Base-by-base conservation (phyloP, 2,113 vertebrate genomes). In the Prinia subflava region DNA sequence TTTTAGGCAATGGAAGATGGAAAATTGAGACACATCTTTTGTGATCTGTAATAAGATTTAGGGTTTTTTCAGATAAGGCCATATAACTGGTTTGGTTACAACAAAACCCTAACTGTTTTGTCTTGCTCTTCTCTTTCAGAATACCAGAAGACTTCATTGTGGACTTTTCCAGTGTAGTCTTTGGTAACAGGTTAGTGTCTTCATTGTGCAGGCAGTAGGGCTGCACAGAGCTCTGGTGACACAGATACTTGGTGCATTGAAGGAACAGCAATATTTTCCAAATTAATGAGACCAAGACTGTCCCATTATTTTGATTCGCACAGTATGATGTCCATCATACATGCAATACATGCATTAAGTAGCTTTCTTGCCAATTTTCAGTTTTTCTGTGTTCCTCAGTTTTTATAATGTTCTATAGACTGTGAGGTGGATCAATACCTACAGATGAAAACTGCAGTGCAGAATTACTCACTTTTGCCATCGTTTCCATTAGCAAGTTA, bases 111-210 rank as follows among this genome's bases (percentile, higher is more conserved):
- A 88, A 71, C 50, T 65, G 9, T 73, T 92, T 92, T 80, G 15
- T 87, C 27, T 79, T 56, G 30, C n/a, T 63, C 64, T 88, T 98
- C 67, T 80, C 55, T 95, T 94, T 92, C 91, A 99, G 98, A 96
- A 98, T 99, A 96, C 97, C 98, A 52, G 98, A 99, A 95, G 98
- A 99, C 50, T 98, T 98, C 53, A 98, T 99, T 75, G 47, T 74
- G 56, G 98, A 99, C 93, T 98, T 99, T 92, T 97, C 97, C 94
- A 98, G 97, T 76, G 93, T 98, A 86, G 98, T 99, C 55, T 99
- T 98, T 97, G 98, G 98, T 91, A 99, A 96, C 97, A 97, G 96
- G 98, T 99, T 94, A 79, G 98, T 98, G 74, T 69, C 42, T 65
- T 50, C 44, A 30, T 15, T 56, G 52, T 73, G 41, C 67, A 86